Conservation (phyloP, 1,140 invertebrate genomes). For the Uloborus diversus region DNA sequence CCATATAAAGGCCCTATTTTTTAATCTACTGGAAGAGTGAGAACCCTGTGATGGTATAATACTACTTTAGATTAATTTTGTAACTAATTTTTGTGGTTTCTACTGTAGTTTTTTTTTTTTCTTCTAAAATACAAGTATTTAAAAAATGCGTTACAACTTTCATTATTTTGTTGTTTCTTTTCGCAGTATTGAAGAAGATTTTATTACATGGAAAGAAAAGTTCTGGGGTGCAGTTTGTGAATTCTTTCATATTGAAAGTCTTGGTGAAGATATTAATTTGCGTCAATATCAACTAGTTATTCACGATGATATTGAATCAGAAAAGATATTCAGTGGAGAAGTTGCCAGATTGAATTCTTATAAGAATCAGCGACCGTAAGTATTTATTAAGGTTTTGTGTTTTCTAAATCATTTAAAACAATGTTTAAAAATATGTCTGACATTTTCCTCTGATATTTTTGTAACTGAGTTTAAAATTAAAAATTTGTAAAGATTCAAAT, state of each 20-base stretch:
- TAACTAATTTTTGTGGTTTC: too few relatives aligned
- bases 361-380: conserved; percentile 90
- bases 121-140: too few relatives aligned
- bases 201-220: conserved; percentile 98
- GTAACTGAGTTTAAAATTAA: too few relatives aligned
- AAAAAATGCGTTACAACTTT: too few relatives aligned
- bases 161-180: neutral
- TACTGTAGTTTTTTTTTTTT: too few relatives aligned
- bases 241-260: conserved; percentile 90
- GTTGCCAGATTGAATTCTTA: conserved; percentile 91
- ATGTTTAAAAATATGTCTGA: neutral
- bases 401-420: neutral
- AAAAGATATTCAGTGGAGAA: conserved; percentile 92
- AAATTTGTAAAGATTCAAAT: neutral
- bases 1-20: too few relatives aligned
- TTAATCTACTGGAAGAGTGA: too few relatives aligned
- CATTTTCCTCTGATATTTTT: neutral
- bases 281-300: conserved; percentile 90
- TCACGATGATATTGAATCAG: conserved; percentile 71
- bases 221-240: conserved; percentile 98
- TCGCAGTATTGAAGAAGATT: conserved; percentile 96
- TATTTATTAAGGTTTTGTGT: conserved; percentile 58
- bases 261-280: conserved; percentile 91
- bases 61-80: too few relatives aligned
- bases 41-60: too few relatives aligned